Conservation (phyloP, 2,113 vertebrate genomes). For the Trinectes maculatus region DNA sequence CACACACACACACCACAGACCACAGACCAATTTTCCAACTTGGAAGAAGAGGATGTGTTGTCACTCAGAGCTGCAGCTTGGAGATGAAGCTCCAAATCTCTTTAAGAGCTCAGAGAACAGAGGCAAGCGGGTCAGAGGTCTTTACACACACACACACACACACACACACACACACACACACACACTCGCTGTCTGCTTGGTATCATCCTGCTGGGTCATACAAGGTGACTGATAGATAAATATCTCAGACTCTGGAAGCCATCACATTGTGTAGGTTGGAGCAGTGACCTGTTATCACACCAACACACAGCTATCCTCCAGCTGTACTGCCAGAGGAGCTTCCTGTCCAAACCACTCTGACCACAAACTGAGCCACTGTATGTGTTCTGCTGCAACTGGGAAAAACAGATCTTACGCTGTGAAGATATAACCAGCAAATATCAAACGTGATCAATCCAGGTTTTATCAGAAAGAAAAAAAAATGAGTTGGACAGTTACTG, state of each 20-base stretch:
- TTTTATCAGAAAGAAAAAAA: too few species aligned
- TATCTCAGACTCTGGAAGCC: slow-evolving; percentile 29
- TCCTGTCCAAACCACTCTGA: not conserved
- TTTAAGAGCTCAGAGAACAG: slow-evolving; percentile 69
- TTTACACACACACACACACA: slow-evolving; percentile 49
- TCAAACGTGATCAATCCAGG: not conserved
- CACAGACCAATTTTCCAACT: too few species aligned
- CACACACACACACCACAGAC: too few species aligned
- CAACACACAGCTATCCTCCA: slow-evolving; percentile 59
- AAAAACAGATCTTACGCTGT: not conserved
- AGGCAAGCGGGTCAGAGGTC: slow-evolving; percentile 65
- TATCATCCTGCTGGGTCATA: slow-evolving; percentile 21
- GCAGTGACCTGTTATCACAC: slow-evolving; percentile 44
- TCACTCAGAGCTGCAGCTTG: slow-evolving; percentile 43
- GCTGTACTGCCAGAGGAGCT: slow-evolving; percentile 44
- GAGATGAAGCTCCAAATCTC: slow-evolving; percentile 69
- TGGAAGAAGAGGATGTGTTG: too few species aligned
- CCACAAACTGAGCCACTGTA: not conserved
- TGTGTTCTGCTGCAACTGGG: not conserved
- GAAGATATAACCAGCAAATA: not conserved
- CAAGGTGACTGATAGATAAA: slow-evolving; percentile 65
- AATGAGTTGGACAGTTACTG: too few species aligned
- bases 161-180: slow-evolving; percentile 41
- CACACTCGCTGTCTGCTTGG: slow-evolving; percentile 1
- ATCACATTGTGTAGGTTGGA: slow-evolving; percentile 13